A percentile compares a stretch with the other conserved stretches of the same genome.
Conservation (phyloP, 2,797 vertebrate species). For the Eleutherodactylus coqui region DNA sequence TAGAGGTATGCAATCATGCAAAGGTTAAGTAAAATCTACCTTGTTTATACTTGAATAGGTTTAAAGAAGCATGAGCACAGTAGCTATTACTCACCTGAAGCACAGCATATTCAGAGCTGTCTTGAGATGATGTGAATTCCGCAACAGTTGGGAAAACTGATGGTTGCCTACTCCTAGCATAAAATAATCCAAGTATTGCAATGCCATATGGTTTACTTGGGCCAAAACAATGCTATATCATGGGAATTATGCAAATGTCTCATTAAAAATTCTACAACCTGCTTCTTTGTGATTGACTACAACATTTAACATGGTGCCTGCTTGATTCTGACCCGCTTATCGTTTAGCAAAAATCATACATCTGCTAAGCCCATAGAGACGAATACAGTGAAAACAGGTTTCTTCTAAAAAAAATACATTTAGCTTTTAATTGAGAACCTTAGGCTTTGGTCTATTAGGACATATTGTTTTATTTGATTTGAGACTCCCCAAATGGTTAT, state of each 20-base stretch:
- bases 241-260: constrained; percentile 58
- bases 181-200: constrained; percentile 36
- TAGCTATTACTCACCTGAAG: constrained; percentile 13
- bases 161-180: constrained; percentile 12
- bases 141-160: constrained; percentile 37
- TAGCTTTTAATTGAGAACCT: constrained; percentile 52
- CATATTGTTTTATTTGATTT: constrained; percentile 55
- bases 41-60: not conserved
- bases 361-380: constrained; percentile 56
- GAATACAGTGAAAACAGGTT: constrained; percentile 26
- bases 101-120: constrained; percentile 1
- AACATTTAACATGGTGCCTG: constrained; percentile 54
- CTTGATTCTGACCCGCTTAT: constrained; percentile 42
- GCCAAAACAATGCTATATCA: constrained; percentile 45
- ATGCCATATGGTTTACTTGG: constrained; percentile 55
- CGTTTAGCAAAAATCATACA: constrained; percentile 55
- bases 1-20: not conserved
- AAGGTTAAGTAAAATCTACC: not conserved
- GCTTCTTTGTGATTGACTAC: constrained; percentile 50
- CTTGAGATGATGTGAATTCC: constrained; percentile 6
- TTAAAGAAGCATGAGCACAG: not conserved
- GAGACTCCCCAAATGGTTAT: constrained; percentile 53
- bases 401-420: constrained; percentile 44
- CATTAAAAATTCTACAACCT: constrained; percentile 57
- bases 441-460: constrained; percentile 39